These are phyloP conservation scores for Ditylenchus dipsaci DNA, from an alignment of 1,140 invertebrate genomes.

Conservation along the genomic window DNA sequence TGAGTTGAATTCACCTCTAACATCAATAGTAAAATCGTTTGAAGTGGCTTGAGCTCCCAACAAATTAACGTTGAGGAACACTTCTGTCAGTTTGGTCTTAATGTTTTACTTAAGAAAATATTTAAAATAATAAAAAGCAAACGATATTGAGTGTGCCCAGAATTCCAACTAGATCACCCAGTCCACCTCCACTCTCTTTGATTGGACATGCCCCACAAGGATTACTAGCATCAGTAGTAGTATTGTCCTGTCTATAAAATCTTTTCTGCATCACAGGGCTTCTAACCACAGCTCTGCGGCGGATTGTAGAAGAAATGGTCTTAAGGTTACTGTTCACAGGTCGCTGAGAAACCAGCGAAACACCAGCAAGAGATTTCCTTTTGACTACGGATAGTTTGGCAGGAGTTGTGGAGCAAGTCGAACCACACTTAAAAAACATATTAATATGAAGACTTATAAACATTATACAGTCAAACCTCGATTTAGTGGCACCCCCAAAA, in stretches of 20 bases:
- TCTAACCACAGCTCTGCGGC: not conserved
- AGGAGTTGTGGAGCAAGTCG: no score
- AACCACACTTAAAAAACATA: no score
- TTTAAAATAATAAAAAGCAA: not conserved
- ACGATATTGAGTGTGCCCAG: not conserved
- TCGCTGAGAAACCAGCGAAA: not conserved
- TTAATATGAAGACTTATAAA: no score
- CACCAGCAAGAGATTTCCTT: not conserved
- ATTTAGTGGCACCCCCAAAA: no score
- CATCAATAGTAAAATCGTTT: slow-evolving; percentile 44
- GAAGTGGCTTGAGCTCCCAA: slow-evolving; percentile 42
- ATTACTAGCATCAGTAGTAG: not conserved
- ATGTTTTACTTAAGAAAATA: not conserved
- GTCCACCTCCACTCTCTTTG: no score
- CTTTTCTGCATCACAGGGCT: not conserved
- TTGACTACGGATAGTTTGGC: no score
- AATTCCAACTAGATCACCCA: no score
- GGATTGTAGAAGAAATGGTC: not conserved
- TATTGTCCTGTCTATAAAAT: not conserved
- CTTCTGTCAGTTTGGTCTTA: slow-evolving; percentile 28
- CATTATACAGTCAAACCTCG: no score
- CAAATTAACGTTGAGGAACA: slow-evolving; percentile 39
- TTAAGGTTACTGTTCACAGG: not conserved
- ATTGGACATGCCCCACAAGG: not conserved
- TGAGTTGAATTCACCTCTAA: slow-evolving; percentile 45